A percentile compares a stretch with the other conserved stretches of the same genome.
Conservation (phyloP, 2,113 vertebrate genomes). For the Aleadryas rufinucha region DNA sequence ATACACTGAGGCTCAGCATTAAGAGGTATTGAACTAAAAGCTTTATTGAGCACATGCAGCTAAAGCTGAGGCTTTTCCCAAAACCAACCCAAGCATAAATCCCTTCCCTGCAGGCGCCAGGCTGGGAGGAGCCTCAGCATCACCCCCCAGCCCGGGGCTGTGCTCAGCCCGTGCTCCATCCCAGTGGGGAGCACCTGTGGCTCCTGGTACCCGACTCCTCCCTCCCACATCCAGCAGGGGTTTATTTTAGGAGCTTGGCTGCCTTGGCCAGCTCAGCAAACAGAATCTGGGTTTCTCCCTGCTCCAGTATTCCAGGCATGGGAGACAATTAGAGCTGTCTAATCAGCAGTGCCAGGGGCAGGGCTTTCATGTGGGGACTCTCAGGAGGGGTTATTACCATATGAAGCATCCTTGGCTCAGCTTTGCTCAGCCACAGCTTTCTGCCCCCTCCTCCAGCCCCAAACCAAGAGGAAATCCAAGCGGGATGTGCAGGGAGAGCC, state of each 20-base stretch:
- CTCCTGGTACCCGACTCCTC: accelerated
- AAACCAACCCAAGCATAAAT: neutral
- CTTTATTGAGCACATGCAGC: neutral
- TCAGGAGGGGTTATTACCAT: constrained; percentile 65
- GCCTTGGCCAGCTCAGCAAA: constrained; percentile 13
- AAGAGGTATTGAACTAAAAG: constrained; percentile 26
- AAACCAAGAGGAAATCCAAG: constrained; percentile 6
- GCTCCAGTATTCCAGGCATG: constrained; percentile 31
- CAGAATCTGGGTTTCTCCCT: neutral
- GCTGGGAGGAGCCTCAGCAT: neutral
- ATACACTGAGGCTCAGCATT: constrained; percentile 23
- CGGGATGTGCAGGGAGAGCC: neutral
- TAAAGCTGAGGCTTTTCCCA: constrained; percentile 17
- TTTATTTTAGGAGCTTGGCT: neutral
- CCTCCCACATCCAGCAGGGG: neutral
- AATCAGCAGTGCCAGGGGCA: constrained; percentile 66
- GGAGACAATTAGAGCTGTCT: constrained; percentile 67
- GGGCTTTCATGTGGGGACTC: constrained; percentile 51
- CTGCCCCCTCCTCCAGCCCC: constrained; percentile 5
- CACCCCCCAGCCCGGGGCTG: neutral
- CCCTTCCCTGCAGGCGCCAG: neutral
- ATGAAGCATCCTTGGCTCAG: constrained; percentile 62
- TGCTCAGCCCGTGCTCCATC: neutral
- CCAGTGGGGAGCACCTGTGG: accelerated
- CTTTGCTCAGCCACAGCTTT: constrained; percentile 29